Evolutionary conservation across 2,888 invertebrate genomes (phyloP).

Genomic region (Heliconius charithonia): DNA sequence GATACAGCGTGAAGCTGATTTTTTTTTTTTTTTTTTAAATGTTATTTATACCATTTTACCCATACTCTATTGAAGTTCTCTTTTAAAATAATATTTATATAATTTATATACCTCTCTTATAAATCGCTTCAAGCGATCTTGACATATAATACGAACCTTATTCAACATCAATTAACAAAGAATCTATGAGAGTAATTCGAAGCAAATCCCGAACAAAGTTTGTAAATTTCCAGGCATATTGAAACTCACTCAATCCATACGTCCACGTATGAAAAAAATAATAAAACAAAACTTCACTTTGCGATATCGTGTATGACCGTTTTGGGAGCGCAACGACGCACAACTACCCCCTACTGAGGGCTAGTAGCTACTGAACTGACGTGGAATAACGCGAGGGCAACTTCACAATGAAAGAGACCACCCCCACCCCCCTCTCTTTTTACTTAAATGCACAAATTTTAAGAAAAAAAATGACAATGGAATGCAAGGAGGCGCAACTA

Average conservation of each 20-base stretch:
- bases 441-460: constrained; percentile 74
- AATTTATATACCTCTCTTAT: constrained; percentile 39
- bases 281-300: constrained; percentile 65
- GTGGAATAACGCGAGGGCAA: constrained; percentile 56
- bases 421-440: constrained; percentile 62
- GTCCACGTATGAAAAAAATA: constrained; percentile 18
- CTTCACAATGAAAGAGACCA: constrained; percentile 67
- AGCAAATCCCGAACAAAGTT: neutral
- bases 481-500: constrained; percentile 62
- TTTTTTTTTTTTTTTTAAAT: no score
- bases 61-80: constrained; percentile 37
- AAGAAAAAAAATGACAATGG: constrained; percentile 67
- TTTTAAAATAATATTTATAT: constrained; percentile 33
- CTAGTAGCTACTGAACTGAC: constrained; percentile 66
- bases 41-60: no score
- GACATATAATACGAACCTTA: constrained; percentile 36
- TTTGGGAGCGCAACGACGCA: constrained; percentile 26
- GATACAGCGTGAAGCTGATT: no score
- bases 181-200: constrained; percentile 33
- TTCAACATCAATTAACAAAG: constrained; percentile 21
- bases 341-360: constrained; percentile 70
- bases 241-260: constrained; percentile 17
- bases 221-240: constrained; percentile 47
- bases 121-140: constrained; percentile 31
- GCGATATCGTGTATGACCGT: constrained; percentile 35